phyloP scores from a whole-genome alignment of 2,888 invertebrate genomes.

The Amblyjoppa proteus region DNA sequence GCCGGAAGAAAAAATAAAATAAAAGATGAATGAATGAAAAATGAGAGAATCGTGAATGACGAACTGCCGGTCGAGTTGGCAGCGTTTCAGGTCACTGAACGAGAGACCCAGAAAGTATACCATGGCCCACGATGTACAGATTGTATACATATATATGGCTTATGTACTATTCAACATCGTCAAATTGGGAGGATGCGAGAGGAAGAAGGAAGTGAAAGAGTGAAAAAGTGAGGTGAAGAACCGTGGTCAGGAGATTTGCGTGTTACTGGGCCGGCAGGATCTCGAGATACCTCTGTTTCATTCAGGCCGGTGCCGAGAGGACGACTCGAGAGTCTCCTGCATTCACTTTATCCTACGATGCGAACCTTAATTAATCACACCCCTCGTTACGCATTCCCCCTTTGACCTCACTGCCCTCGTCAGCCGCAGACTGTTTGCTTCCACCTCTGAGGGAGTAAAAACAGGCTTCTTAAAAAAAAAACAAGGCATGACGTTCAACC shows the following conservation, averaged over 20 bases:
- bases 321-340: conserved; percentile 38
- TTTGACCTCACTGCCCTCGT: conserved; percentile 22
- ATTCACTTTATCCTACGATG: conserved; percentile 49
- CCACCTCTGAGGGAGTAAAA: conserved; percentile 6
- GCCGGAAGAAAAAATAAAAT: conserved; percentile 12
- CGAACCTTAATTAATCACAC: conserved; percentile 66
- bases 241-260: conserved; percentile 46
- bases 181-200: conserved; percentile 11
- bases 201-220: conserved; percentile 36
- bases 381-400: conserved; percentile 59
- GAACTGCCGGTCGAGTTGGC: conserved; percentile 63
- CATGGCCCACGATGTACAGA: background rate
- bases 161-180: background rate
- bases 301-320: conserved; percentile 6
- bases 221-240: conserved; percentile 38
- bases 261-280: conserved; percentile 57
- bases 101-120: conserved; percentile 25
- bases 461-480: conserved; percentile 9
- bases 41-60: conserved; percentile 62
- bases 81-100: conserved; percentile 49
- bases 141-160: background rate
- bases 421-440: conserved; percentile 20
- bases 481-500: background rate
- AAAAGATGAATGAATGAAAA: conserved; percentile 54
- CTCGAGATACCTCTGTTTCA: conserved; percentile 51